These are phyloP conservation scores for Corythornis cristatus DNA, from an alignment of 2,113 vertebrate genomes.

Conservation along the genomic window DNA sequence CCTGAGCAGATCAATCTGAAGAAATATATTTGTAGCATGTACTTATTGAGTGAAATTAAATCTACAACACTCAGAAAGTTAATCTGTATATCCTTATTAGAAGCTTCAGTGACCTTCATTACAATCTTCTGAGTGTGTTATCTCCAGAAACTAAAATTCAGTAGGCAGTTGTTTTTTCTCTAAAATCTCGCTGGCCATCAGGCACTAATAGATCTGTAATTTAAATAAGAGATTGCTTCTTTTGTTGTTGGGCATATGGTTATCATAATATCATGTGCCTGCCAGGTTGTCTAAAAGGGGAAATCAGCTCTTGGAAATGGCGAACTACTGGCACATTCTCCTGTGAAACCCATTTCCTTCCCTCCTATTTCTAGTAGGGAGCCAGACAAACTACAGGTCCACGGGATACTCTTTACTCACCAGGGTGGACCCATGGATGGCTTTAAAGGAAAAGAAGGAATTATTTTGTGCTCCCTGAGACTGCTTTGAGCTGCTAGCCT, in stretches of 20 bases:
- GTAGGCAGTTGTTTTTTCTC: not conserved
- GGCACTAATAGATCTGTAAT: not conserved
- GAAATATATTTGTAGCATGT: constrained; percentile 21
- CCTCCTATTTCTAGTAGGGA: not conserved
- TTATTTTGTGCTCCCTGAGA: not conserved
- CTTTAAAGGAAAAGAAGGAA: not conserved
- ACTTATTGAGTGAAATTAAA: constrained; percentile 32
- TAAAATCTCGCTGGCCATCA: not conserved
- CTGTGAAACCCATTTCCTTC: not conserved
- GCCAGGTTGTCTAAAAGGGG: not conserved
- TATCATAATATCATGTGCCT: not conserved
- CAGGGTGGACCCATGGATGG: not conserved
- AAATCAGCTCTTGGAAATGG: not conserved
- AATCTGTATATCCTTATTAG: not conserved
- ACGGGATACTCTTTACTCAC: not conserved
- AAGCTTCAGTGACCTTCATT: constrained; percentile 12
- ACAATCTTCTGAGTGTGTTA: not conserved
- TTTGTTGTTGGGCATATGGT: not conserved
- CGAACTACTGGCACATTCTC: not conserved
- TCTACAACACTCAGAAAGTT: not conserved
- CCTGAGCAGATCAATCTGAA: constrained; percentile 24
- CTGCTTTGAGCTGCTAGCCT: not conserved
- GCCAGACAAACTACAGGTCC: not conserved
- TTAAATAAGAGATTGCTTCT: not conserved
- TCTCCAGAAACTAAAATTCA: not conserved